These are phyloP conservation scores for Nerophis ophidion DNA, from an alignment of 2,113 vertebrate genomes.

Conservation along the genomic window DNA sequence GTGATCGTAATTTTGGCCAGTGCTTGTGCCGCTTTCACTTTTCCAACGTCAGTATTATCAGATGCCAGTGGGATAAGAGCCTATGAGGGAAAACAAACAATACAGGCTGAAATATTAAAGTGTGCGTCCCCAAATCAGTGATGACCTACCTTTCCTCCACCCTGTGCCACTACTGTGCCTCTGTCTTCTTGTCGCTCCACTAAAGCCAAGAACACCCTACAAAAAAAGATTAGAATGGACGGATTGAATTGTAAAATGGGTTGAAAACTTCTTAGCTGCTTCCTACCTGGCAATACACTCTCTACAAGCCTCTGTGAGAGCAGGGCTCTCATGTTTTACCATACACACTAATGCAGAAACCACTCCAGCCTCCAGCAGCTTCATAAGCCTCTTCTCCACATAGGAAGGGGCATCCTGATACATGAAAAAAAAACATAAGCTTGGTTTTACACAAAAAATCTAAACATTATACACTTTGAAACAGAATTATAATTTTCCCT, in stretches of 20 bases:
- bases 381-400: conserved; percentile 79
- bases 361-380: conserved; percentile 82
- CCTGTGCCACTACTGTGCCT: conserved; percentile 88
- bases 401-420: conserved; percentile 81
- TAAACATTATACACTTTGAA: background rate
- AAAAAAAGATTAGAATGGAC: conserved; percentile 16
- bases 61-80: conserved; percentile 87
- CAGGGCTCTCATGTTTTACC: conserved; percentile 87
- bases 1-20: conserved; percentile 95
- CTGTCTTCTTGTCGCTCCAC: conserved; percentile 87
- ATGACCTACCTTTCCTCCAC: conserved; percentile 88
- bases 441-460: background rate
- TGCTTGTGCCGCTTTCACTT: conserved; percentile 91
- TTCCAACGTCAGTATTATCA: conserved; percentile 86
- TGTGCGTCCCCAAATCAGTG: background rate
- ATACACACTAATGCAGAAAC: conserved; percentile 91
- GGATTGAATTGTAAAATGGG: background rate
- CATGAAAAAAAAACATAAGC: background rate
- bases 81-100: conserved; percentile 55
- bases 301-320: conserved; percentile 81
- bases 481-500: background rate
- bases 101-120: background rate
- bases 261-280: background rate
- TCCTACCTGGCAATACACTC: conserved; percentile 90
- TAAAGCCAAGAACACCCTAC: conserved; percentile 89